Evolutionary conservation across 2,888 invertebrate species (phyloP), one percentile per base, ranked within the genome.

Genomic region (Chalcosyrphus nemorum): DNA sequence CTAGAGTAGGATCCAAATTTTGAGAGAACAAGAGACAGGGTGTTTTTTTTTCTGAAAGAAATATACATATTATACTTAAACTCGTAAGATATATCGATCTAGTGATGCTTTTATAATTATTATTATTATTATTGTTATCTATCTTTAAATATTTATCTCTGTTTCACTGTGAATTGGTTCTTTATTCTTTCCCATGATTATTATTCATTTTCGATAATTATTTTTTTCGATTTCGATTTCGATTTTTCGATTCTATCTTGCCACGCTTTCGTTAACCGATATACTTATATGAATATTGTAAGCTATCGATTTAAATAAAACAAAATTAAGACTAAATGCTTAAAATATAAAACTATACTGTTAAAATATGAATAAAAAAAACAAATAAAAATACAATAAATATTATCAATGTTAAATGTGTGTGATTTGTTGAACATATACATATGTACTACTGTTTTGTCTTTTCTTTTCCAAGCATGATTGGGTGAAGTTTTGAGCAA

Each of bases 51-150:
- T 86, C 61, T 70, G 35, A 41, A 74, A 72, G 66, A 50, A 9
- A 19, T 1, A 15, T 70, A 35, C 1, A 41, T 52, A 35, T 61
- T 71, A 68, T 47, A 50, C 52, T 59, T 66, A 65, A 80, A 45
- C 52, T 66, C n/a, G 15, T 68, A 47, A 61, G 68, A 43, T 72
- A 32, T 66, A 70, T 80, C 59, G 52, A 80, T 66, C 85, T 84
- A 84, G 68, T 78, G 81, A 76, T 61, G 72, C 74, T 86, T 61
- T 80, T 80, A 63, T 75, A 63, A 81, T 61, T 80, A 56, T 75
- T 75, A 81, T 81, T 86, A 80, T 59, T 80, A 56, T 75, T 75
- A 81, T 81, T 86, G 71, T 82, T 77, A 77, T 71, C 59, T 71
- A 61, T 81, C 68, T 71, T 76, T 74, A 76, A 29, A 72, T 61